Base-by-base conservation (phyloP, 2,888 invertebrate species). In the Phrixothrix hirtus region DNA sequence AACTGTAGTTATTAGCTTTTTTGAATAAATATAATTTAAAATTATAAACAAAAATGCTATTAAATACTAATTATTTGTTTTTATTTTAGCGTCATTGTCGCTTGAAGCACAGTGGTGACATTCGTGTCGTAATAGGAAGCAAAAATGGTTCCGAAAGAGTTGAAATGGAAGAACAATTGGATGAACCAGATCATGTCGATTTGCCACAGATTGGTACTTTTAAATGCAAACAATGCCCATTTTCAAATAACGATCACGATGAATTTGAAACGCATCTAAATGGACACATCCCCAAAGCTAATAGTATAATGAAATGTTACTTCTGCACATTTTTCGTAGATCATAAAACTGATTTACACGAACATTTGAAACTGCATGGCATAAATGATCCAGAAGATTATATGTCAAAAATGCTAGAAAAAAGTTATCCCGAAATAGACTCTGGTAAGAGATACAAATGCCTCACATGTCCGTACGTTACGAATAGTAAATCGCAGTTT, bases 401-500 rank as follows among this genome's bases (percentile, higher is more conserved):
- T 58, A 75, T 81, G 42, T 70, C 75, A 11, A 80, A 78, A 65
- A 76, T 78, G 25, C 41, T 61, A 4, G 63, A 67, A 27, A 63
- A 50, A 25, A 55, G 76, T 10, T 62, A 57, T 32, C 56, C 64
- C 25, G 62, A 69, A 32, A 58, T 65, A n/a, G 71, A 74, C 21
- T 64, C 72, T 1, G 76, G 76, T 2, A 89, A 89, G 67, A 82
- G 88, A 54, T 89, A 90, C 72, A 83, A 83, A 68, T 94, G 93
- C 69, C 81, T 83, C 2, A 83, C 85, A 45, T 93, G 93, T 72
- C 92, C 93, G 0, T 92, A 90, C 70, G 87, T 88, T 60, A 89
- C 89, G 27, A 90, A 91, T 69, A 89, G 89, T 71, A 90, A 89
- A 72, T 89, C 89, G 15, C 92, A 92, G 73, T 91, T 85, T 74